Conservation (phyloP, 2,888 invertebrate species). For the Oegoconia quadripuncta region DNA sequence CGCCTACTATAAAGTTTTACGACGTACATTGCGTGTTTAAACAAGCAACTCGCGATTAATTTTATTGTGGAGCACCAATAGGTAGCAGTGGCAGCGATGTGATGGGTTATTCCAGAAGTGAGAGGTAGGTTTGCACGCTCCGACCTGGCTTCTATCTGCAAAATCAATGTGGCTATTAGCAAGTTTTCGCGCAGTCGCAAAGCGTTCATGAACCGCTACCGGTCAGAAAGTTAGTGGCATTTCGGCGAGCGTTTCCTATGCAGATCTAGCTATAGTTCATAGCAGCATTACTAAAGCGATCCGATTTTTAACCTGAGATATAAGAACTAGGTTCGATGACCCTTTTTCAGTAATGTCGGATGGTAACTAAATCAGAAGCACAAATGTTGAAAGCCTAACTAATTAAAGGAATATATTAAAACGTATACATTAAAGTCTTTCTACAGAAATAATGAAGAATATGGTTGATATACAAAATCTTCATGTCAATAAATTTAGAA, state of each 20-base stretch:
- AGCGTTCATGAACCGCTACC: slow-evolving; percentile 56
- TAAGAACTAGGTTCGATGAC: no score
- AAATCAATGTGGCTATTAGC: slow-evolving; percentile 79
- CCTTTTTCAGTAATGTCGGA: no score
- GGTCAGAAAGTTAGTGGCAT: slow-evolving; percentile 54
- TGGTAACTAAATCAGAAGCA: no score
- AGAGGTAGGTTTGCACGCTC: slow-evolving; percentile 67
- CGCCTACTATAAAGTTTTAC: slow-evolving; percentile 27
- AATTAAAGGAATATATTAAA: no score
- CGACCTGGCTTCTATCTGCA: slow-evolving; percentile 78
- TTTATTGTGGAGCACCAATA: slow-evolving; percentile 31
- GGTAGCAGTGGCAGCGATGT: slow-evolving; percentile 30
- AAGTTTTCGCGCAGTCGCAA: slow-evolving; percentile 78
- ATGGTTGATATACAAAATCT: no score
- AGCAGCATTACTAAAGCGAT: no score
- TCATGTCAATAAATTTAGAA: no score
- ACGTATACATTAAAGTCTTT: no score
- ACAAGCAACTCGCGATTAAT: slow-evolving; percentile 22
- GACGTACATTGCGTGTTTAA: slow-evolving; percentile 41
- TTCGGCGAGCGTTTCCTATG: slow-evolving; percentile 34
- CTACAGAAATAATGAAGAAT: no score
- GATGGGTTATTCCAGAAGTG: slow-evolving; percentile 37
- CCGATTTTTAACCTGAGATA: no score
- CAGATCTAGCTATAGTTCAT: slow-evolving; percentile 30
- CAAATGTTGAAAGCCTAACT: no score